Evolutionary conservation across 2,888 invertebrate genomes (phyloP).

Genomic region (Synergus umbraculus): DNA sequence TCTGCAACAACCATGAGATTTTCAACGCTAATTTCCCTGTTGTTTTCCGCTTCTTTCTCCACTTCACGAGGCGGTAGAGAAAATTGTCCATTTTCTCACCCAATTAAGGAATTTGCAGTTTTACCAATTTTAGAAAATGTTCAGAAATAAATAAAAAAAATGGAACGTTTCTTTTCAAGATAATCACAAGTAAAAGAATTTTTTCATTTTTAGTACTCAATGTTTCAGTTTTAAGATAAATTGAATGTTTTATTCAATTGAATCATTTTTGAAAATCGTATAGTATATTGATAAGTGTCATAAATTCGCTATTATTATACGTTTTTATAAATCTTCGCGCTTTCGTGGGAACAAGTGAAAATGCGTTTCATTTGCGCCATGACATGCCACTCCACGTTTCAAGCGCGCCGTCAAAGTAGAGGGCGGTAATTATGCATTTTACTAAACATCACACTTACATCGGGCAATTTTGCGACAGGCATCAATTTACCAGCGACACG

Average conservation of each 20-base stretch:
- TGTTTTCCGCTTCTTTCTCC: background rate
- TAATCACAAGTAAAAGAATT: too few relatives aligned
- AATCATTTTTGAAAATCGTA: background rate
- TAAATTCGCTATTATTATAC: background rate
- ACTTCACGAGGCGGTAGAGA: background rate
- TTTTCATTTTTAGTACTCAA: too few relatives aligned
- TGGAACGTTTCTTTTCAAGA: background rate
- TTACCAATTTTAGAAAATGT: background rate
- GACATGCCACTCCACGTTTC: conserved; percentile 35
- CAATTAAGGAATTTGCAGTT: background rate
- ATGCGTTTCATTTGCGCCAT: conserved; percentile 37
- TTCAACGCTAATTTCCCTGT: background rate
- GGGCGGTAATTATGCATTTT: conserved; percentile 65
- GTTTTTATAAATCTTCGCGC: conserved; percentile 1
- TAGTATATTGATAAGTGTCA: background rate
- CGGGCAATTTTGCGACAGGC: conserved; percentile 63
- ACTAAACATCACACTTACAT: conserved; percentile 63
- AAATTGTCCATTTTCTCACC: background rate
- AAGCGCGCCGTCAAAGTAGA: conserved; percentile 41
- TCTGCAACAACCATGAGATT: background rate
- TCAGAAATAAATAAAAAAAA: background rate
- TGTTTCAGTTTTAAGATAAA: too few relatives aligned
- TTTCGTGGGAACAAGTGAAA: conserved; percentile 49
- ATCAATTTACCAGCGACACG: conserved; percentile 67
- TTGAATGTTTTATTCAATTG: too few relatives aligned